phyloP scores from a whole-genome alignment of 1,140 invertebrate species.

The Ceratina calcarata region DNA sequence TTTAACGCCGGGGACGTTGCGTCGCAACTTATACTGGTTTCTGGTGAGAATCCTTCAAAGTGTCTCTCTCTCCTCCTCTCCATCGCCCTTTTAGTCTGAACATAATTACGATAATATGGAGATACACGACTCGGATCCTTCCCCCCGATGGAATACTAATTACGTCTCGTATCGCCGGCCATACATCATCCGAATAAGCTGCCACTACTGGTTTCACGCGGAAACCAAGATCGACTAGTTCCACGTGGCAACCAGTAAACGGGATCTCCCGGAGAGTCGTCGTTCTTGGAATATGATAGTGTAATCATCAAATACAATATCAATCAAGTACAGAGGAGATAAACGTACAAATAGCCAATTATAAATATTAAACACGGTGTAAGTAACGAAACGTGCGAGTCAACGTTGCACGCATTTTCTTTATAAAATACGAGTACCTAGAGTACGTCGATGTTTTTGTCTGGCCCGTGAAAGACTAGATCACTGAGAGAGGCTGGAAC shows the following conservation, averaged over 20 bases:
- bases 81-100: no score
- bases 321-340: no score
- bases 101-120: conserved; percentile 47
- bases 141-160: conserved; percentile 30
- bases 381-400: no score
- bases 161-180: conserved; percentile 10
- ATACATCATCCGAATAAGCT: conserved; percentile 38
- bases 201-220: conserved; percentile 35
- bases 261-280: neutral
- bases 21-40: conserved; percentile 21
- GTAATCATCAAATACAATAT: no score
- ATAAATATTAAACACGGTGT: no score
- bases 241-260: neutral
- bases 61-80: neutral
- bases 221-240: conserved; percentile 24
- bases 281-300: no score
- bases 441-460: no score
- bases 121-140: conserved; percentile 18
- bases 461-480: no score
- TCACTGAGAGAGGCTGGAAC: neutral
- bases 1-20: conserved; percentile 1
- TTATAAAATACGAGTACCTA: no score
- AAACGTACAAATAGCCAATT: no score
- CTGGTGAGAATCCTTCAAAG: neutral
- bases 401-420: no score